Evolutionary conservation across 2,797 vertebrate genomes (phyloP).

Genomic region (Sebastes minor): DNA sequence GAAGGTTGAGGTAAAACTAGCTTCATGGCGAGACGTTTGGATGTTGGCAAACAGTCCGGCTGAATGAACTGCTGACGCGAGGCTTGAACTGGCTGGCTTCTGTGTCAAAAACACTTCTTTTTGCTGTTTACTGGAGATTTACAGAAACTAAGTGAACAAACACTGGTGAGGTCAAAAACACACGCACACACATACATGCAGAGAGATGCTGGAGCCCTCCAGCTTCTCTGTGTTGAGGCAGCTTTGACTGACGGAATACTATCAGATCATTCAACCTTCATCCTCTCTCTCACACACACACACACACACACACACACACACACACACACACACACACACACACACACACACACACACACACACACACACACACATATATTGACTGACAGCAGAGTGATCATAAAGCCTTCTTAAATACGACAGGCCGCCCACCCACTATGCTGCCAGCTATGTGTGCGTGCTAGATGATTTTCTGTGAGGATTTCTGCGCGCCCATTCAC

Average conservation of each 20-base stretch:
- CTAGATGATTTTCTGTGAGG: not conserved
- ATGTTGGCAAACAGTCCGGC: not conserved
- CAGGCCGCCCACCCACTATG: not conserved
- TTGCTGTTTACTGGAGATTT: not conserved
- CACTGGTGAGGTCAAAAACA: not conserved
- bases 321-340: slow-evolving; percentile 4
- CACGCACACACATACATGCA: not conserved
- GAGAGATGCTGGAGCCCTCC: not conserved
- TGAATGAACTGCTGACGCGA: not conserved
- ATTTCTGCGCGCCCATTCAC: not conserved
- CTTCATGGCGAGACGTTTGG: not conserved
- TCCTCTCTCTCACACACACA: slow-evolving; percentile 1
- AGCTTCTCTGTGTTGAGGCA: slow-evolving; percentile 14
- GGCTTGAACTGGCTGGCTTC: not conserved
- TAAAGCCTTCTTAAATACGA: slow-evolving; percentile 25
- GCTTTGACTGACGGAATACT: slow-evolving; percentile 31
- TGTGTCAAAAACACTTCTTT: not conserved
- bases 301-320: slow-evolving; percentile 6
- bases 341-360: slow-evolving; percentile 8
- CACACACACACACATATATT: too few relatives aligned
- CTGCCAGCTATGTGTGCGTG: not conserved
- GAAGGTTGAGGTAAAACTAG: not conserved
- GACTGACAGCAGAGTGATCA: slow-evolving; percentile 42
- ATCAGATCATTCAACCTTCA: slow-evolving; percentile 36
- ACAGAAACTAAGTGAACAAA: slow-evolving; percentile 5